These are phyloP conservation scores for Tetropium fuscum DNA, from an alignment of 2,888 invertebrate genomes.

Conservation along the genomic window DNA sequence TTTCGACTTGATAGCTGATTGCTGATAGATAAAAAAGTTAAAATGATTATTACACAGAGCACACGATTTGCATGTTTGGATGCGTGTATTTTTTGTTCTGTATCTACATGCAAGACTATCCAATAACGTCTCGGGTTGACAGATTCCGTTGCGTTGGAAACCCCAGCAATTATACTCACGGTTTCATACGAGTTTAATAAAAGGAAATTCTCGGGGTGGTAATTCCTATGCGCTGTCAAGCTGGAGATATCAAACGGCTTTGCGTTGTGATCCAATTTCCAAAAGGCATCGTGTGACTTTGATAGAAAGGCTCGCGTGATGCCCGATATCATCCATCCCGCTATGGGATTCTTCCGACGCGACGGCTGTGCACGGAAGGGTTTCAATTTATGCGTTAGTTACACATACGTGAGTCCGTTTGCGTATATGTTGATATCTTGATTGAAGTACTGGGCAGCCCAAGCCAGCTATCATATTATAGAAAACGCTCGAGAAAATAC, in stretches of 20 bases:
- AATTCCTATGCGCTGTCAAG: conserved; percentile 4
- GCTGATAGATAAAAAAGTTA: no score
- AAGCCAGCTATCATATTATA: no score
- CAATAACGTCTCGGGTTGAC: no score
- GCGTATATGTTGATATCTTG: conserved; percentile 10
- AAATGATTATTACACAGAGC: no score
- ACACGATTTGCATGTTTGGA: no score
- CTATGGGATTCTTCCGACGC: conserved; percentile 39
- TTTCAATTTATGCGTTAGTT: conserved; percentile 47
- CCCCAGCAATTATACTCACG: no score
- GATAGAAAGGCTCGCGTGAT: conserved; percentile 35
- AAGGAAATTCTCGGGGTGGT: not conserved
- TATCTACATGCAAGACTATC: no score
- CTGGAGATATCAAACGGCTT: conserved; percentile 2
- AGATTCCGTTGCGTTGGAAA: no score
- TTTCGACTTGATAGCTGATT: no score
- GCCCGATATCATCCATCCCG: conserved; percentile 32
- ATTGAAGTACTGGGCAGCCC: no score
- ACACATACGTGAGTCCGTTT: conserved; percentile 46
- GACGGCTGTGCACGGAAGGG: conserved; percentile 43
- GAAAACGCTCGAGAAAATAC: no score
- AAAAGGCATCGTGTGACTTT: conserved; percentile 23
- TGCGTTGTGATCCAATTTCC: conserved; percentile 12
- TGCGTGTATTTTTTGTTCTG: no score
- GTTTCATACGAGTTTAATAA: conserved; percentile 4